Evolutionary conservation across 2,113 vertebrate genomes (phyloP), one percentile per base, ranked within the genome.

Genomic region (Etheostoma spectabile): DNA sequence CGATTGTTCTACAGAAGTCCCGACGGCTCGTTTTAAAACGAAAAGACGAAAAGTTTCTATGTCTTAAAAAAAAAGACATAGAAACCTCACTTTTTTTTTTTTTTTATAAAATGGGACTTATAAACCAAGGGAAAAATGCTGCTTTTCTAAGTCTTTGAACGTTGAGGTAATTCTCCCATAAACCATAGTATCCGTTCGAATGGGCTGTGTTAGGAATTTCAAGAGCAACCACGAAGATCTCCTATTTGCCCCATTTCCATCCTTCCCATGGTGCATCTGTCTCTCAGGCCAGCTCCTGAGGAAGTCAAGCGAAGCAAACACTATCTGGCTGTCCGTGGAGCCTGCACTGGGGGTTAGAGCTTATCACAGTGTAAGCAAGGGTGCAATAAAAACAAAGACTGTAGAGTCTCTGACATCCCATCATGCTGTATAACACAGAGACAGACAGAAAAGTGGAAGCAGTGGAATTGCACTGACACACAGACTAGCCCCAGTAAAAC

Each of bases 271-370:
- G 57, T 90, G 80, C 88, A 91, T 89, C 92, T 89, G 87, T 89
- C 79, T 89, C 83, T 80, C 70, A 71, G 85, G 79, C 82, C 68
- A 52, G 79, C 74, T 77, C 80, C 77, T 33, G 68, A 90, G 71
- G 79, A 91, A 91, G 79, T 88, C 79, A 80, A 89, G 93, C 64
- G 65, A 88, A 85, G 79, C 82, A 89, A 93, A 92, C 73, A 48
- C 84, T 93, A 86, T 93, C 82, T 90, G 92, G 79, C 87, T 86
- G 79, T 70, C 61, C 8, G 63, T 48, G 76, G 82, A 84, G 82
- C 56, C 65, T 45, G 62, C 74, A 77, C 74, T 24, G 64, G 65
- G 76, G 88, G 69, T 83, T 67, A 71, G 53, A 69, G 81, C 84
- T 86, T 87, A 87, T 86, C 88, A 63, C 53, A 35, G 78, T 8